A percentile compares a stretch with the other conserved stretches of the same genome.
Evolutionary conservation across 2,113 vertebrate genomes (phyloP).

Genomic region (Vulpes ferrilata): DNA sequence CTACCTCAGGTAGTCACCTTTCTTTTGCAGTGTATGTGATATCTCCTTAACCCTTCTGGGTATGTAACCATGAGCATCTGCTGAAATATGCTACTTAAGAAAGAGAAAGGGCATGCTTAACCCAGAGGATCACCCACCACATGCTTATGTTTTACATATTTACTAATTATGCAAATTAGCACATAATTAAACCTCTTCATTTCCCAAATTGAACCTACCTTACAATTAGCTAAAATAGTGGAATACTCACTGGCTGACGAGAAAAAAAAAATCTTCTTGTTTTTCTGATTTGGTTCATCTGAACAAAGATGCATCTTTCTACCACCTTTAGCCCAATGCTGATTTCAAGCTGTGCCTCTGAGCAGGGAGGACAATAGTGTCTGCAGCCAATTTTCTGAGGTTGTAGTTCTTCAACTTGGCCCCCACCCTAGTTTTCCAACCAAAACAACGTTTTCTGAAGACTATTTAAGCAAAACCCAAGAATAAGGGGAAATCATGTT

Average conservation of each 20-base stretch:
- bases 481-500: slow-evolving; percentile 12
- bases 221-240: not conserved
- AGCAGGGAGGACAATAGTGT: not conserved
- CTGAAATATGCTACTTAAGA: not conserved
- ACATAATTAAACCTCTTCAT: not conserved
- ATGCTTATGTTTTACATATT: not conserved
- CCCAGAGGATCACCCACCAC: not conserved
- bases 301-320: not conserved
- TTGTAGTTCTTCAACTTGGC: not conserved
- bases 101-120: not conserved
- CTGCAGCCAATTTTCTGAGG: not conserved
- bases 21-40: not conserved
- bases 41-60: not conserved
- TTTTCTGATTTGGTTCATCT: not conserved
- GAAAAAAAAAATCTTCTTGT: not conserved
- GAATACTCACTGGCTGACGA: not conserved
- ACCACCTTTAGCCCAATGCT: not conserved
- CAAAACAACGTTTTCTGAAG: not conserved
- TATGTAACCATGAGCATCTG: not conserved
- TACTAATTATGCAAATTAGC: not conserved
- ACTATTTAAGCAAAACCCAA: slow-evolving; percentile 18
- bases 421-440: not conserved
- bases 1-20: not conserved
- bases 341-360: too few relatives aligned
- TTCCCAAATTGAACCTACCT: not conserved